Evolutionary conservation across 2,113 vertebrate species (phyloP).

Genomic region (Nycticebus coucang): DNA sequence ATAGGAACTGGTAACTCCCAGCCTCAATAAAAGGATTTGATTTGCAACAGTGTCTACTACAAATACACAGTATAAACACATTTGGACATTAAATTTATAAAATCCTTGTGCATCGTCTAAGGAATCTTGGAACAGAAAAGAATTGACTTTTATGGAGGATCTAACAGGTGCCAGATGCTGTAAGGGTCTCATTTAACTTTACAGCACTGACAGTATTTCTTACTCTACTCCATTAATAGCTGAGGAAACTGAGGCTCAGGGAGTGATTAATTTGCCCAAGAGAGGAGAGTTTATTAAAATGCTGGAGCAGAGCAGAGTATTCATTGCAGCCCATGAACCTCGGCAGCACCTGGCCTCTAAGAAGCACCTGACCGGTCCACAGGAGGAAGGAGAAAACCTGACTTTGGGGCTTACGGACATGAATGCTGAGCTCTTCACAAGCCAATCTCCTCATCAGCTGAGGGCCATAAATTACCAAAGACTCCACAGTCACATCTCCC

Average conservation of each 20-base stretch:
- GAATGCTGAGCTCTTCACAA: not conserved
- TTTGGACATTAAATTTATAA: not conserved
- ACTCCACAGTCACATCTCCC: not conserved
- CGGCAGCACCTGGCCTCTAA: not conserved
- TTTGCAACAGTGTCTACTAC: not conserved
- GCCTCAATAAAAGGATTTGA: not conserved
- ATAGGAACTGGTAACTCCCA: not conserved
- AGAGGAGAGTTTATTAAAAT: not conserved
- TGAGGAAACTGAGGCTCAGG: not conserved
- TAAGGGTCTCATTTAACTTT: not conserved
- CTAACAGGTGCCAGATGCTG: not conserved
- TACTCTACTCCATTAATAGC: not conserved
- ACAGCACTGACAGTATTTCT: not conserved
- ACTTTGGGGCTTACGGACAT: not conserved
- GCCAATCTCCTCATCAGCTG: not conserved
- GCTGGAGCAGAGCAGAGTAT: not conserved
- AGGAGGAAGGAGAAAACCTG: not conserved
- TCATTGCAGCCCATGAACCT: too few relatives aligned
- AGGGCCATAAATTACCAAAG: not conserved
- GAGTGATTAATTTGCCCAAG: not conserved
- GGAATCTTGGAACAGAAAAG: not conserved
- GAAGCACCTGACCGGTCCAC: rapidly evolving
- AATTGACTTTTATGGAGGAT: not conserved
- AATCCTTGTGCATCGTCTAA: not conserved
- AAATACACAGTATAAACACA: not conserved